Conservation (phyloP, 2,888 invertebrate species). For the Meghimatium bilineatum region DNA sequence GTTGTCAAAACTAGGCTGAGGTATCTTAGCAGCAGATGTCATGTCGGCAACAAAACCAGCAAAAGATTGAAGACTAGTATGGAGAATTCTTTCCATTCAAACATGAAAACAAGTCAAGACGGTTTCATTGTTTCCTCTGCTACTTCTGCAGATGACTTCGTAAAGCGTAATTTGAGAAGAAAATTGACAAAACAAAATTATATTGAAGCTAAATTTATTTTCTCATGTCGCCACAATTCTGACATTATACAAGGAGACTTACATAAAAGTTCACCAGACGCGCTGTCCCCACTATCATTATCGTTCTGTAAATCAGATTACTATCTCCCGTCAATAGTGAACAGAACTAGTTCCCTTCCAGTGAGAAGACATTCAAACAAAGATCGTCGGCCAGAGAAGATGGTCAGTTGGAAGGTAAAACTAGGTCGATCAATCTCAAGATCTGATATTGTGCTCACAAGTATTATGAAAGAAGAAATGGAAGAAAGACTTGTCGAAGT, state of each 20-base stretch:
- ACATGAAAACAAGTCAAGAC: background rate
- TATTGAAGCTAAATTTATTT: background rate
- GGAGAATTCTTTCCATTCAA: too few species aligned
- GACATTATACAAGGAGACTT: background rate
- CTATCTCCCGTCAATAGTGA: background rate
- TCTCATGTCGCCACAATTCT: background rate
- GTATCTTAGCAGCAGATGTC: background rate
- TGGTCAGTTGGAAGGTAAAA: background rate
- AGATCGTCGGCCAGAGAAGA: background rate
- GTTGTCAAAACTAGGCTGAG: constrained; percentile 2
- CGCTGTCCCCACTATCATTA: background rate
- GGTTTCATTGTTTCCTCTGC: background rate
- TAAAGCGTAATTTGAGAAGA: background rate
- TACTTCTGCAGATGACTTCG: background rate
- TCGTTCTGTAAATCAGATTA: background rate
- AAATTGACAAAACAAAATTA: background rate
- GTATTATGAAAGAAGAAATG: background rate
- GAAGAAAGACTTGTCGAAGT: too few species aligned
- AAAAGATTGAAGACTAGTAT: background rate
- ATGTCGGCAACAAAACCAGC: background rate
- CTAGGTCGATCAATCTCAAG: background rate
- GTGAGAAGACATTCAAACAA: background rate
- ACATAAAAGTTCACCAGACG: too few species aligned
- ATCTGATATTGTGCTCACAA: background rate
- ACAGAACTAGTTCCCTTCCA: background rate